Base-by-base conservation (phyloP, 2,113 vertebrate species). In the Eublepharis macularius region DNA sequence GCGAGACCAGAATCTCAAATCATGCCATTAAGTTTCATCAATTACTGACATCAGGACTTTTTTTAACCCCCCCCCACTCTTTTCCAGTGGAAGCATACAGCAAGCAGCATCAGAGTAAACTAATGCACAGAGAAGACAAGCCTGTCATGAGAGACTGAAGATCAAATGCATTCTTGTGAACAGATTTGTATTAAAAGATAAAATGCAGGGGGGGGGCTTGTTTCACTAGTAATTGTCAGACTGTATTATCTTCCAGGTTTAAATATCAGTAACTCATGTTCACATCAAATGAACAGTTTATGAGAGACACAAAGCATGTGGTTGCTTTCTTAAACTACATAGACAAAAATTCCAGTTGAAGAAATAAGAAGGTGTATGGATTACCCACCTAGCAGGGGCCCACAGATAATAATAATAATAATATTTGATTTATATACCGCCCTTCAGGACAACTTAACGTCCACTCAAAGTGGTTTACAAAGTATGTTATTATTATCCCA, bases 131-230 rank as follows among this genome's bases (percentile, higher is more conserved):
- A 75, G 49, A 3, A 9, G 16, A 21, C 0, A 0, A 2, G 6
- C 29, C 36, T 74, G 10, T 43, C 24, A 26, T 32, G 43, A 32
- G 80, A 32, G 65, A 75, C 8, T 60, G 51, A 45, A 19, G 43
- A 89, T 36, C 65, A 60, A 2, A 73, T 76, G 0, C 39, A 57
- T 87, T 88, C 49, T 89, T 57, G 76, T 26, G 81, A 88, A 57
- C 13, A 17, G 63, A 24, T 49, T 34, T 77, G 66, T 21, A 32
- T 57, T 60, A 77, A 34, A 77, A 63, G 14, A 26, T 11, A 74
- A 80, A 57, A 12, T 3, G 43, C 60, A n/a, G 8, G 81, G 84
- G 9, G 57, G 81, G 26, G 2, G 1, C 76, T 63, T 88, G 85
- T 43, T 0, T 4, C 39, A 72, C 75, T 63, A 80, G 43, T 76